Base-by-base conservation (phyloP, 2,888 invertebrate genomes). In the Scrobipalpa atriplicella region DNA sequence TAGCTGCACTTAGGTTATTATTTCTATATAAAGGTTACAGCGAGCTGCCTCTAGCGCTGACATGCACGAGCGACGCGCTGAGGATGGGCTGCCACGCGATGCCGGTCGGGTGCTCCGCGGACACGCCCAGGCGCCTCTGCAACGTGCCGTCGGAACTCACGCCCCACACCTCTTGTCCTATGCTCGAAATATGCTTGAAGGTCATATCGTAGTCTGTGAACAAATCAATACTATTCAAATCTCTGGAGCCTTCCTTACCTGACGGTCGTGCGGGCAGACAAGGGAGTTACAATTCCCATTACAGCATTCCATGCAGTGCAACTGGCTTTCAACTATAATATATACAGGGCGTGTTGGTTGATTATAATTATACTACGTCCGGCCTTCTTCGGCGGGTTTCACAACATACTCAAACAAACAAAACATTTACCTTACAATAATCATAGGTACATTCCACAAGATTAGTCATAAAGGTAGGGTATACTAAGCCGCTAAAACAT, bases 81-180 rank as follows among this genome's bases (percentile, higher is more conserved):
- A 96, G 95, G 41, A 96, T 95, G 56, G 94, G 89, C 77, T 95
- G 95, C 98, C 98, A 98, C 38, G 95, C 95, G 39, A 95, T 94
- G 62, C 98, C 98, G 66, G 94, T 94, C 1, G 96, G 95, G 89
- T 95, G 95, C 47, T 94, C 94, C 58, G 90, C 84, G 11, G 96
- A 95, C 47, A 97, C 95, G 18, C 97, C 97, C 70, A 95, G 94
- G 66, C 98, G 93, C 68, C 95, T 94, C 70, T 95, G 94, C 62
- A 97, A 87, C 21, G 94, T 92, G 13, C 96, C 96, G 71, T 95
- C 95, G 62, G 94, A 90, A 11, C 96, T 95, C 60, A 96, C 93
- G 0, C 96, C 96, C 97, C 97, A 97, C 56, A 97, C 95, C 81
- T 96, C 96, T 16, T 90, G 87, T 62, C 94, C 93, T 60, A 95